Conservation (phyloP, 2,113 vertebrate species). For the Narcine bancroftii region DNA sequence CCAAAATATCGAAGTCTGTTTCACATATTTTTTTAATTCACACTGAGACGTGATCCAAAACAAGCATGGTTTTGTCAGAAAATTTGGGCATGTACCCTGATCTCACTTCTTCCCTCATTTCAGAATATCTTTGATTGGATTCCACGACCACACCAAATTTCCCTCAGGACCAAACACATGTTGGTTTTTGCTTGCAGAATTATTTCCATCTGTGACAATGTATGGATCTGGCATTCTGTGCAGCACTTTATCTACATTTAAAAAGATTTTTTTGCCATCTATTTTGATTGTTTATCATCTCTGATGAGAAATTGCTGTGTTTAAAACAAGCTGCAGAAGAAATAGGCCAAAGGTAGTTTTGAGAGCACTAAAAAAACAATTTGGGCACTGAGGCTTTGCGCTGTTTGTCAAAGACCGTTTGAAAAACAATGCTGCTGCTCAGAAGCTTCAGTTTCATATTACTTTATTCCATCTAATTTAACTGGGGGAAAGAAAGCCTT, state of each 20-base stretch:
- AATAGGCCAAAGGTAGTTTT: not conserved
- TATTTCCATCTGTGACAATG: not conserved
- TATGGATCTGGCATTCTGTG: not conserved
- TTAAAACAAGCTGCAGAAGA: not conserved
- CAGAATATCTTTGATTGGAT: conserved; percentile 16
- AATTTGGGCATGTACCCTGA: not conserved
- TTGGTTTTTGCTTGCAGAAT: conserved; percentile 27
- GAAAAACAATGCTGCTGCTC: not conserved
- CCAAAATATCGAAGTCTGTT: not conserved
- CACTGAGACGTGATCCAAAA: conserved; percentile 15
- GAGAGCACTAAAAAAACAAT: not conserved
- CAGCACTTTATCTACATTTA: not conserved
- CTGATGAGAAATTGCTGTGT: not conserved
- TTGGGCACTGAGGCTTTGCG: not conserved
- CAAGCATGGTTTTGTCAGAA: conserved; percentile 10
- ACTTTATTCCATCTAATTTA: not conserved
- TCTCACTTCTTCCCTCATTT: conserved; percentile 2
- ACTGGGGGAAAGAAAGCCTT: too few species aligned
- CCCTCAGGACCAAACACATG: not conserved
- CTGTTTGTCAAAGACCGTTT: not conserved
- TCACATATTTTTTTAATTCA: conserved; percentile 22
- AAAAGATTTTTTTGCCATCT: not conserved
- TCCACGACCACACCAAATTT: conserved; percentile 15
- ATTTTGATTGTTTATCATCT: not conserved
- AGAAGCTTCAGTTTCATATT: too few species aligned